A percentile compares a stretch with the other conserved stretches of the same genome.
Evolutionary conservation across 2,113 vertebrate genomes (phyloP).

Genomic region (Phycodurus eques): DNA sequence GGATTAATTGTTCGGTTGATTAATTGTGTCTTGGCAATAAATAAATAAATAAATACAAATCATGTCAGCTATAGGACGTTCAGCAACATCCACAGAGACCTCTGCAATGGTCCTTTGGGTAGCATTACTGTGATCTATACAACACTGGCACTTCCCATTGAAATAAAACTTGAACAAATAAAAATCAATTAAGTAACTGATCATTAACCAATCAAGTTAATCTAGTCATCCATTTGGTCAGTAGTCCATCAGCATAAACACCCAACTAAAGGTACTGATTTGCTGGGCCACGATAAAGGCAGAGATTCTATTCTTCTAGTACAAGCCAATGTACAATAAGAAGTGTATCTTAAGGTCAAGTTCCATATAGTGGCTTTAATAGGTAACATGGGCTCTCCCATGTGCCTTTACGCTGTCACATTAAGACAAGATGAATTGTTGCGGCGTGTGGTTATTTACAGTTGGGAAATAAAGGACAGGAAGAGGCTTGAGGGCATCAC

Average conservation of each 20-base stretch:
- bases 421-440: conserved; percentile 24
- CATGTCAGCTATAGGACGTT: too few relatives aligned
- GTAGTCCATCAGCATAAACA: too few relatives aligned
- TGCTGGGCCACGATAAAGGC: not conserved
- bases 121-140: too few relatives aligned
- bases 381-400: not conserved
- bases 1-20: not conserved
- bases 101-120: too few relatives aligned
- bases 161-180: too few relatives aligned
- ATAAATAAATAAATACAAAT: too few relatives aligned
- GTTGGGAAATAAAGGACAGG: conserved; percentile 31
- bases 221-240: too few relatives aligned
- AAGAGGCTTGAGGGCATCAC: not conserved
- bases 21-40: too few relatives aligned
- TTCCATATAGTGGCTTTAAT: conserved; percentile 3
- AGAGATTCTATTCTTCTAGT: not conserved
- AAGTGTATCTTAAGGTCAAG: not conserved
- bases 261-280: not conserved
- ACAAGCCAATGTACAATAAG: not conserved
- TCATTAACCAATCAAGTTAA: too few relatives aligned
- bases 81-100: too few relatives aligned
- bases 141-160: too few relatives aligned
- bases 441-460: conserved; percentile 26
- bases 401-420: conserved; percentile 21
- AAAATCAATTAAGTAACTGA: too few relatives aligned